Evolutionary conservation across 2,797 vertebrate species (phyloP).

Genomic region (Prunella strophiata): DNA sequence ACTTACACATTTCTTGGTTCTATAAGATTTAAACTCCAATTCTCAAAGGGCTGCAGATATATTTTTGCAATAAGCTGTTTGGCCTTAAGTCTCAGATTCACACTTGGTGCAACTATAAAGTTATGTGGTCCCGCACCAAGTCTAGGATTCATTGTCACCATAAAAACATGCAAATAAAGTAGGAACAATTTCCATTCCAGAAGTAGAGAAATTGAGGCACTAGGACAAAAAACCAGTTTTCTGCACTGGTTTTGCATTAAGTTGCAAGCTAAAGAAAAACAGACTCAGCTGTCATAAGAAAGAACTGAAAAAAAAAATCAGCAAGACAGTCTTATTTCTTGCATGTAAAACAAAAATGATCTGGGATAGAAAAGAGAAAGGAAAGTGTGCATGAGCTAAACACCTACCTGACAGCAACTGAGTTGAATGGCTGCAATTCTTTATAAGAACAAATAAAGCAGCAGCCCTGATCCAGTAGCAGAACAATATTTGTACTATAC

Average conservation of each 20-base stretch:
- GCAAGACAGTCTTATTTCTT: background rate
- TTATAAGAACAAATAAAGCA: conserved; percentile 27
- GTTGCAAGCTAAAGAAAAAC: background rate
- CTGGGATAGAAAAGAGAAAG: background rate
- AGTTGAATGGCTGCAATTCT: conserved; percentile 13
- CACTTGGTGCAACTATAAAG: background rate
- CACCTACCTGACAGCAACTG: conserved; percentile 9
- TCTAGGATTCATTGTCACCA: background rate
- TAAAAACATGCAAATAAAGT: background rate
- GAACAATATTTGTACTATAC: conserved; percentile 48
- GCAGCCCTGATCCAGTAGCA: background rate
- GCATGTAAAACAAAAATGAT: background rate
- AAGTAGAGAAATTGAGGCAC: background rate
- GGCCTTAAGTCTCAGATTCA: background rate
- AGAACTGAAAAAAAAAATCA: conserved; percentile 4
- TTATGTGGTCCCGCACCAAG: background rate
- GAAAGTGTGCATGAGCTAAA: background rate
- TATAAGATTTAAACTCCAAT: background rate
- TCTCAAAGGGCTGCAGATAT: background rate
- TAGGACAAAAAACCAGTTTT: background rate
- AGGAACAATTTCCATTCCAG: background rate
- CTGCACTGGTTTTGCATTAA: background rate
- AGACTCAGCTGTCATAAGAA: background rate
- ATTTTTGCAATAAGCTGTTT: background rate
- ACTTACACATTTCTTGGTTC: background rate